Evolutionary conservation across 37 sponge, comb jelly and placozoan genomes (phyloP).

Genomic region (Diacarnus erythraeanus): DNA sequence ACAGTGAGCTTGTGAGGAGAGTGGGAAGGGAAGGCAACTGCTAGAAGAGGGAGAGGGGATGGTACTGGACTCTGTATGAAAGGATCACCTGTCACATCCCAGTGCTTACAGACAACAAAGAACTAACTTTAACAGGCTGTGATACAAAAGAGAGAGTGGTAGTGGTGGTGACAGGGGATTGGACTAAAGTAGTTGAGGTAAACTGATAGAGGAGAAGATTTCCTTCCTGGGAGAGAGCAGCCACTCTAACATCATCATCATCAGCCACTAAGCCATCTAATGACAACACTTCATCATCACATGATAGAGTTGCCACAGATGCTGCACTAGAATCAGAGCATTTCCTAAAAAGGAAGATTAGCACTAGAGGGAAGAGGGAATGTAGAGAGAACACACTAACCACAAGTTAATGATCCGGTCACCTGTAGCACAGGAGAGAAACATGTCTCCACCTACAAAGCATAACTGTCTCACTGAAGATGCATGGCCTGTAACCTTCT

Average conservation of each 20-base stretch:
- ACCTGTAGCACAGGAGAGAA: slow-evolving; percentile 20
- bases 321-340: neutral
- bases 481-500: slow-evolving; percentile 48
- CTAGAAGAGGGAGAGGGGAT: slow-evolving; percentile 34
- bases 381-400: slow-evolving; percentile 1
- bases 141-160: slow-evolving; percentile 27
- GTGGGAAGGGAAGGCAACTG: neutral
- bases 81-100: neutral
- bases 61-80: slow-evolving; percentile 14
- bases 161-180: slow-evolving; percentile 11
- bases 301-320: slow-evolving; percentile 12
- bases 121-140: neutral
- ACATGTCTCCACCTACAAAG: neutral
- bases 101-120: neutral
- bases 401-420: slow-evolving; percentile 29
- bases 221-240: slow-evolving; percentile 8
- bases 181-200: slow-evolving; percentile 14
- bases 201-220: slow-evolving; percentile 13
- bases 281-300: slow-evolving; percentile 20
- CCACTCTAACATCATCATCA: neutral
- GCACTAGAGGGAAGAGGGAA: neutral
- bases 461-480: neutral
- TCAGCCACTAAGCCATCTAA: neutral
- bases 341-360: neutral
- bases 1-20: neutral